Evolutionary conservation across 2,113 vertebrate species (phyloP), one percentile per base, ranked within the genome.

Genomic region (Phoxinus phoxinus): DNA sequence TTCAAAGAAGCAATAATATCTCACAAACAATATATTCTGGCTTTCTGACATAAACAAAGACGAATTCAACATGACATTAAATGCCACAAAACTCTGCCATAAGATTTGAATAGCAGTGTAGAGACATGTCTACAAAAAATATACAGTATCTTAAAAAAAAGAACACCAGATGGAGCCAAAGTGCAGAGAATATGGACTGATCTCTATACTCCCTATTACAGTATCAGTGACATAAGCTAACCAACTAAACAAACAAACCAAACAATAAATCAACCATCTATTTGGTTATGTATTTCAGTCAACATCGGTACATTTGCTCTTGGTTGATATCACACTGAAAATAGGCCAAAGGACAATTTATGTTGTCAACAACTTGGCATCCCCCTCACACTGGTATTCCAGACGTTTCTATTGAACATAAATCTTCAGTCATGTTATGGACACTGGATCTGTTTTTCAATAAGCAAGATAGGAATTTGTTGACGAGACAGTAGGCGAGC

Each of bases 381-480:
- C 19, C 41, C 25, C 63, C 0, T 71, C 25, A 35, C 1, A 12
- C 23, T 6, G 5, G 77, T 32, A 67, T 83, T 58, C 32, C 67
- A 72, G 65, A 35, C 30, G 15, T 48, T 69, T 82, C 63, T 69
- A 51, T 35, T 35, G 12, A 58, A 56, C 48, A 83, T 83, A 56
- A 19, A 83, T 83, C 37, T 17, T 83, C 30, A 25, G 56, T 11
- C 27, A 51, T 72, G 81, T 9, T 58, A 72, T 72, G 67, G 67
- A 83, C 67, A 83, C 81, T 37, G 30, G 48, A 83, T 83, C 67
- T 83, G 81, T 82, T 82, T 82, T 69, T 11, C 61, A 69, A 35
- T n/a, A 2, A 30, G 25, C 46, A 32, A 51, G 41, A 72, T 41
- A 17, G 21, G 76, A 82, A 69, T 69, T 81, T 69, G 63, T 79